Evolutionary conservation across 1,140 invertebrate species (phyloP), one percentile per base, ranked within the genome.

Genomic region (Chelonus insularis): DNA sequence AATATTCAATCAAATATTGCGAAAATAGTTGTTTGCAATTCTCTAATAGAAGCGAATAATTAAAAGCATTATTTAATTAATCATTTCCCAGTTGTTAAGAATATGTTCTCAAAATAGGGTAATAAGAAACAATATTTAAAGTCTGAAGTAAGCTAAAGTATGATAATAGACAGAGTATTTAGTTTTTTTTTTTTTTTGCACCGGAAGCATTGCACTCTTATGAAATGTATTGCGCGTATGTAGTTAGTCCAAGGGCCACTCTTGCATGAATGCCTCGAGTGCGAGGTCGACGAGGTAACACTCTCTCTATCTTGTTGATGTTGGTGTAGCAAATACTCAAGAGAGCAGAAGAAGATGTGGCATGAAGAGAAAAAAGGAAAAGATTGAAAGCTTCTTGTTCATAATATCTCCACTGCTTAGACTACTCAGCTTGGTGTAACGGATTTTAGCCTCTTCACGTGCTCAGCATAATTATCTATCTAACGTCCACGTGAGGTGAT

Each of bases 381-480:
- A 51, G 7, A 51, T 11, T 0, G 11, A 48, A 23, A 48, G 21
- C 8, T 48, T 21, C 16, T 29, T 41, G 48, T 48, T 14, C 55
- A 41, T 23, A 12, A 32, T 7, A 41, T 21, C 29, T 39, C 14
- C 32, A 25, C 29, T 50, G 56, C 45, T 45, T 51, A 59, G 43
- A 29, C 20, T 51, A 51, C 23, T 25, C 50, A 57, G 43, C 58
- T 66, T 52, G 51, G 41, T 41, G 41, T 72, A 71, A 71, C 71
- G 72, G 69, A 65, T 71, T 68, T 64, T 68, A 68, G 69, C 65
- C 57, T 67, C 61, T 65, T 68, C 68, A 68, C 72, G 69, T 72
- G 67, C 65, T 62, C 63, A 9, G 66, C 66, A 71, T 72, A 72
- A 73, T 73, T 72, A 72, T 61, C 52, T 47, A 55, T 34, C 57